These are phyloP conservation scores for Abramis brama DNA, from an alignment of 2,113 vertebrate genomes.

Conservation along the genomic window DNA sequence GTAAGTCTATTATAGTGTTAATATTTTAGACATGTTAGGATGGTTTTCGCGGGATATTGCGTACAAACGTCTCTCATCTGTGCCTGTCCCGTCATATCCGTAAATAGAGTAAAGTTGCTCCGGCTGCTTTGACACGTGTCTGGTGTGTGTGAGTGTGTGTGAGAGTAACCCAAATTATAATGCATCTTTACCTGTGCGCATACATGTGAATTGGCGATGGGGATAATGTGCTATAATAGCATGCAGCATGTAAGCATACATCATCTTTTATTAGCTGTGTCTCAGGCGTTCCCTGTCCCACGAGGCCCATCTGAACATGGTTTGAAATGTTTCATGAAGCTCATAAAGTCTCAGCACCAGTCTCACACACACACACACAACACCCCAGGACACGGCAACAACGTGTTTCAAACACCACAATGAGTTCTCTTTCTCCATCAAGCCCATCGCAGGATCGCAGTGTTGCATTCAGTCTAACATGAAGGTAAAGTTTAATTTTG, in stretches of 20 bases:
- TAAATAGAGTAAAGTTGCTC: too few relatives aligned
- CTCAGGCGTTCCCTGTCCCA: not conserved
- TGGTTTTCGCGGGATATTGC: too few relatives aligned
- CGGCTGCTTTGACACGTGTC: too few relatives aligned
- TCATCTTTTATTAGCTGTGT: constrained; percentile 25
- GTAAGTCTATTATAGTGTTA: too few relatives aligned
- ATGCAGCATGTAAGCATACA: constrained; percentile 3
- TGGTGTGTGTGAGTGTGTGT: too few relatives aligned
- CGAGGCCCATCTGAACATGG: constrained; percentile 10
- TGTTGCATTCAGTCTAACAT: not conserved
- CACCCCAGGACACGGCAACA: not conserved
- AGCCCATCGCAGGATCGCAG: too few relatives aligned
- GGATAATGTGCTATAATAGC: constrained; percentile 1
- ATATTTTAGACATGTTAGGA: too few relatives aligned
- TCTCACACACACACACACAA: not conserved
- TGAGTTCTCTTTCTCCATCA: not conserved
- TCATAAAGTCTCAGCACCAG: constrained; percentile 33
- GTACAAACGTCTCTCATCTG: too few relatives aligned
- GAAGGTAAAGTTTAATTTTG: not conserved
- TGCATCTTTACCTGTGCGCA: not conserved
- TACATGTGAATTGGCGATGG: constrained; percentile 16
- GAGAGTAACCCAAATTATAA: not conserved
- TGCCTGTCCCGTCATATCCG: too few relatives aligned
- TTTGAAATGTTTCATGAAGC: constrained; percentile 44
- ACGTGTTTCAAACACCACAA: not conserved